These are phyloP conservation scores for Heliothis peltigera DNA, from an alignment of 2,888 invertebrate species.

Conservation along the genomic window DNA sequence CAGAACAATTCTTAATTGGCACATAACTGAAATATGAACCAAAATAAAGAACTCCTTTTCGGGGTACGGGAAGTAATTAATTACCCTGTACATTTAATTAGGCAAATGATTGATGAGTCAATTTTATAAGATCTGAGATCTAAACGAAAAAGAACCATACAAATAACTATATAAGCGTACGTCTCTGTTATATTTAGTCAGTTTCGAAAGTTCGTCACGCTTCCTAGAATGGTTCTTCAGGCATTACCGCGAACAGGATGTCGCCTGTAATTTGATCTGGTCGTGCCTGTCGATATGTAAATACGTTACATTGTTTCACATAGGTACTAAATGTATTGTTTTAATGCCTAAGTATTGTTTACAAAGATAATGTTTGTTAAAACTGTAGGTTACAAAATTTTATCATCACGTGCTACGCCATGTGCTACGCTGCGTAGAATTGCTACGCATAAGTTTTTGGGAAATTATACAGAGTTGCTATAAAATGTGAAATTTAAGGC, in stretches of 20 bases:
- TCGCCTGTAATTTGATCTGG: slow-evolving; percentile 64
- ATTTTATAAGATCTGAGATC: too few relatives aligned
- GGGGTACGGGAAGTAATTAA: too few relatives aligned
- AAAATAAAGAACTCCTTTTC: too few relatives aligned
- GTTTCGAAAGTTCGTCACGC: slow-evolving; percentile 52
- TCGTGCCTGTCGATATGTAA: slow-evolving; percentile 51
- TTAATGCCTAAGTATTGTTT: slow-evolving; percentile 6
- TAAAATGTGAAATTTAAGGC: too few relatives aligned
- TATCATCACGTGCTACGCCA: slow-evolving; percentile 17
- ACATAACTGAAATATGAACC: too few relatives aligned
- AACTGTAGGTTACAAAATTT: background rate
- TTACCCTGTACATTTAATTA: too few relatives aligned
- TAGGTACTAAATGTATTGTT: slow-evolving; percentile 49
- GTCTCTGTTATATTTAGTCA: background rate
- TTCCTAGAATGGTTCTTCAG: slow-evolving; percentile 59
- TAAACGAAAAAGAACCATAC: too few relatives aligned
- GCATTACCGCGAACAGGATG: slow-evolving; percentile 68
- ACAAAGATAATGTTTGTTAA: background rate
- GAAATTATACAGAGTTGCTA: background rate
- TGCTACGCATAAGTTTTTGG: background rate
- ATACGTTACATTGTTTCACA: slow-evolving; percentile 61
- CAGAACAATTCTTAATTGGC: too few relatives aligned
- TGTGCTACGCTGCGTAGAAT: slow-evolving; percentile 11
- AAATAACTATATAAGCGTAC: too few relatives aligned
- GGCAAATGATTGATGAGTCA: too few relatives aligned